phyloP scores from a whole-genome alignment of 2,113 vertebrate genomes.

The Corythornis madagascariensis region DNA sequence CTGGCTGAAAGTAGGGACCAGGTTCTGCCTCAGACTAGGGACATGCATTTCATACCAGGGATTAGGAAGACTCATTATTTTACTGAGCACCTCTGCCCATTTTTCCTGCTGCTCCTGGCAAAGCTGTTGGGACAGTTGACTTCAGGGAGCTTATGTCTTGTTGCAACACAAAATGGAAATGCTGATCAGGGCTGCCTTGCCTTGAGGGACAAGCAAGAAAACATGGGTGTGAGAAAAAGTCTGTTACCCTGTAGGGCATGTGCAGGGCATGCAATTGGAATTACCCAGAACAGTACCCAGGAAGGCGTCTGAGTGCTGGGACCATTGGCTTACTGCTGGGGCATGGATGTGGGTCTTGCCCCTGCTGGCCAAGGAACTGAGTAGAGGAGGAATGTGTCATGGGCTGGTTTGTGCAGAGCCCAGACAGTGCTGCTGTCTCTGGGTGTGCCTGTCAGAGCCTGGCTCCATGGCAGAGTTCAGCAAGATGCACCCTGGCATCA shows the following conservation, averaged over 20 bases:
- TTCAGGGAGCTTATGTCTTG: slow-evolving; percentile 13
- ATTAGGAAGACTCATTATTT: not conserved
- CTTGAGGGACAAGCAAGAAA: slow-evolving; percentile 42
- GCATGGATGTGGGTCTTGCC: not conserved
- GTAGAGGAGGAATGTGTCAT: not conserved
- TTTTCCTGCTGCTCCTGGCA: slow-evolving; percentile 26
- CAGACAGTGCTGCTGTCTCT: fast-evolving
- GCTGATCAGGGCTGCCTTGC: slow-evolving; percentile 47
- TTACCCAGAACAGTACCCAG: not conserved
- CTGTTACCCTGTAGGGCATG: slow-evolving; percentile 32
- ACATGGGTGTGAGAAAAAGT: slow-evolving; percentile 49
- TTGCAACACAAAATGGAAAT: slow-evolving; percentile 59
- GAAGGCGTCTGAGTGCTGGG: not conserved
- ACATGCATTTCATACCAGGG: not conserved
- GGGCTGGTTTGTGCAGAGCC: not conserved
- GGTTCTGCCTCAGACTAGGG: not conserved
- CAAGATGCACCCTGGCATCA: not conserved
- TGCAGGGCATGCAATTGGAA: slow-evolving; percentile 23
- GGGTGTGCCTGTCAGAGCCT: not conserved
- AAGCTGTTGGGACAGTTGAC: not conserved
- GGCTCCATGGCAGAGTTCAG: fast-evolving
- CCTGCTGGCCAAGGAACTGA: not conserved
- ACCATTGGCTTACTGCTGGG: not conserved
- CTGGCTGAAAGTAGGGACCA: not conserved
- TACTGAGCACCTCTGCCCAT: not conserved